Base-by-base conservation (phyloP, 1,140 invertebrate species). In the Scylla paramamosain region DNA sequence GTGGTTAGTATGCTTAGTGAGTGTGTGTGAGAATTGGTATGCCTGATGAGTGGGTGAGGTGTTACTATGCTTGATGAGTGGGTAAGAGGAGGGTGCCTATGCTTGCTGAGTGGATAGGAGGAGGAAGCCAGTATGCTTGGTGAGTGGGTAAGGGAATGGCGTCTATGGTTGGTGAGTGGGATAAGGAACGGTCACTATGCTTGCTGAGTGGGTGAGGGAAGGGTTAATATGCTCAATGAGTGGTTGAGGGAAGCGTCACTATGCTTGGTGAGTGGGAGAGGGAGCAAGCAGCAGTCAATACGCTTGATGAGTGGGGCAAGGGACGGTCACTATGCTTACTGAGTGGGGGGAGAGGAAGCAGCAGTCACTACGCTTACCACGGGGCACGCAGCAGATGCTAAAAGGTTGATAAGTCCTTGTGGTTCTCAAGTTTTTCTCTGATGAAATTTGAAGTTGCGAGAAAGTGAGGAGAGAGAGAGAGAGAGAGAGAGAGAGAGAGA, bases 401-500 rank as follows among this genome's bases (percentile, higher is more conserved):
- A 77, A 77, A 77, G 8, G n/a, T n/a, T 77, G 25, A 0, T 77
- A 77, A 7, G 67, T 77, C 20, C 20, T 12, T 59, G 52, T 14
- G 52, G 16, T 59, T 59, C 52, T 59, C 2, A 12, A 59, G 16
- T 59, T 12, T 20, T 59, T 3, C 1, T 89, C 14, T 29, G 87
- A 20, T 8, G 45, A 29, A 45, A 0, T 29, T 4, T n/a, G 46
- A 92, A 88, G 86, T 29, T 28, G 32, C n/a, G 16, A 16, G 32
- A 10, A 88, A 16, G 10, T 20, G 32, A 32, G 32, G n/a, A 92
- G 39, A 92, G n/a, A 92, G 39, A 92, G 28, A 92, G 48, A 92
- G 28, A 92, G 48, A 92, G 48, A 92, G 48, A 92, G 39, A 92
- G 48, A 77, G 92, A 84, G 92, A 59, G 29, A 93, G 92, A 45